Percentiles rank a stretch among this genome's conserved stretches.
Conservation (phyloP, 2,113 vertebrate genomes). For the Otus sunia region DNA sequence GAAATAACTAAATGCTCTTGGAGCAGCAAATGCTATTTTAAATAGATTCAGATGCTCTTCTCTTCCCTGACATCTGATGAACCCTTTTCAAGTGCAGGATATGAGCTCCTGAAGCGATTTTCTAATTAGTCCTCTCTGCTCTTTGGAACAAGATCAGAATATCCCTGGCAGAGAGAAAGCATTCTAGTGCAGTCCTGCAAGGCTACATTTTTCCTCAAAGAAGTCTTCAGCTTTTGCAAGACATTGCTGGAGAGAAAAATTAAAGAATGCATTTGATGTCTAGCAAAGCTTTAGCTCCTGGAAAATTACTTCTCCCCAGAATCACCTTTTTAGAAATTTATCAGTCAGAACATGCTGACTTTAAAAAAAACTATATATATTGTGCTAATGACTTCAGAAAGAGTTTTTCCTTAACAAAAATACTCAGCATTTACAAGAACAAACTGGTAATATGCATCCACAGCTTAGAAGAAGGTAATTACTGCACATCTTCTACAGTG, state of each 20-base stretch:
- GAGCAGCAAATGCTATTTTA: not conserved
- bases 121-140: constrained; percentile 33
- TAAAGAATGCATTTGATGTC: constrained; percentile 45
- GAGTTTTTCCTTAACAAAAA: not conserved
- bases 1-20: not conserved
- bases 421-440: not conserved
- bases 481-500: not conserved
- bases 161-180: constrained; percentile 2
- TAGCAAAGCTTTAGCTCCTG: not conserved
- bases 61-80: not conserved
- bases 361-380: not conserved
- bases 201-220: constrained; percentile 1
- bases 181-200: constrained; percentile 15
- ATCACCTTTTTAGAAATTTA: not conserved
- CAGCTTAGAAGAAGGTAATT: not conserved
- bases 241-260: constrained; percentile 6
- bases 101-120: constrained; percentile 43
- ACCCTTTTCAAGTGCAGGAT: constrained; percentile 6
- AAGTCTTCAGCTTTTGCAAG: not conserved
- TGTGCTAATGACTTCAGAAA: not conserved
- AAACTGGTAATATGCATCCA: not conserved
- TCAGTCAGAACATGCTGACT: constrained; percentile 26
- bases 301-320: not conserved
- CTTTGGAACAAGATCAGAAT: constrained; percentile 45
- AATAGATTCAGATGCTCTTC: not conserved